phyloP scores from a whole-genome alignment of 2,888 invertebrate genomes.

The Acronicta leporina region DNA sequence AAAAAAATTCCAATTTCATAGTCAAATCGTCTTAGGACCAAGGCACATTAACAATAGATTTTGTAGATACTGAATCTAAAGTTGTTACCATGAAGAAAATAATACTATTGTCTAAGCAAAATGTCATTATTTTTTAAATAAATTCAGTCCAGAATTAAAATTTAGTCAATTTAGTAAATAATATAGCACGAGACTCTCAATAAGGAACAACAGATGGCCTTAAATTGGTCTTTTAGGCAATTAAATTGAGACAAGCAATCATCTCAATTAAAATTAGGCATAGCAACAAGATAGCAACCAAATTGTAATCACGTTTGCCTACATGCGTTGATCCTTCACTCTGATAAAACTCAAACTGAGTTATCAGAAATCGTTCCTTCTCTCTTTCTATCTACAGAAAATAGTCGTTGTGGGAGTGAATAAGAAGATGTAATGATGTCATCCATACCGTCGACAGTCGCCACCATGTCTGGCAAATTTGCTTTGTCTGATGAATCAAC shows the following conservation, averaged over 20 bases:
- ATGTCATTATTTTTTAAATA: too few relatives aligned
- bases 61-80: too few relatives aligned
- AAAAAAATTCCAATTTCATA: too few relatives aligned
- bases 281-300: constrained; percentile 26
- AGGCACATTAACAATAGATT: too few relatives aligned
- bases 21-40: too few relatives aligned
- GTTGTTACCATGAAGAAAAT: too few relatives aligned
- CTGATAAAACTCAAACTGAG: constrained; percentile 30
- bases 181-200: background rate
- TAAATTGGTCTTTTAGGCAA: background rate
- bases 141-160: background rate
- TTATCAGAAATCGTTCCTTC: constrained; percentile 20
- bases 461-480: constrained; percentile 52
- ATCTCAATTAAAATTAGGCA: constrained; percentile 26
- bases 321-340: constrained; percentile 26
- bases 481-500: constrained; percentile 9
- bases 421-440: constrained; percentile 34
- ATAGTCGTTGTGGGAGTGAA: constrained; percentile 9
- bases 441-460: constrained; percentile 40
- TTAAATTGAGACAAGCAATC: constrained; percentile 15
- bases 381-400: constrained; percentile 13
- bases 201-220: background rate
- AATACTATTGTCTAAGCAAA: too few relatives aligned
- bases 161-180: too few relatives aligned
- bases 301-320: constrained; percentile 7